Evolutionary conservation across 2,113 vertebrate genomes (phyloP).

Genomic region (Xenopus laevis): DNA sequence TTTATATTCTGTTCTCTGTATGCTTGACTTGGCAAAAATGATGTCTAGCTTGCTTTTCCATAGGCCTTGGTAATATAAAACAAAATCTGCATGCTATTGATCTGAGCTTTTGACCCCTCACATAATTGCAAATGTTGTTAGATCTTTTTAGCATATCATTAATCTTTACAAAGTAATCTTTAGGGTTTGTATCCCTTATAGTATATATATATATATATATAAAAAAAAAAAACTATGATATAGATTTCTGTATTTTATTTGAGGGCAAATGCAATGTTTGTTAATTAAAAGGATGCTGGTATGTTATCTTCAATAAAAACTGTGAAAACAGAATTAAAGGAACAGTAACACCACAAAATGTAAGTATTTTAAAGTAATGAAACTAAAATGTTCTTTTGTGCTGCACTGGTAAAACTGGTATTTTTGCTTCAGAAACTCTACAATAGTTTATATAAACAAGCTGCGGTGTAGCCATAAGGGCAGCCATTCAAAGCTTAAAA

Average conservation of each 20-base stretch:
- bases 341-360: too few species aligned
- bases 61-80: neutral
- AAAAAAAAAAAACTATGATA: neutral
- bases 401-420: too few species aligned
- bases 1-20: neutral
- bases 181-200: neutral
- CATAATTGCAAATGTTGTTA: slow-evolving; percentile 2
- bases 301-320: too few species aligned
- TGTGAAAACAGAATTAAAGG: too few species aligned
- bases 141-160: neutral
- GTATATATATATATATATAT: neutral
- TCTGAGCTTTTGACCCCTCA: neutral
- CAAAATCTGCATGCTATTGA: neutral
- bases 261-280: neutral
- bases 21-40: neutral
- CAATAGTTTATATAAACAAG: too few species aligned
- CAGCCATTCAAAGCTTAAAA: too few species aligned
- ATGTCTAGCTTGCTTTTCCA: neutral
- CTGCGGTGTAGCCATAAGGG: too few species aligned
- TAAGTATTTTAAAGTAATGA: too few species aligned
- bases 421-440: too few species aligned
- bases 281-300: neutral
- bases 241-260: neutral
- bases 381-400: too few species aligned
- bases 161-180: neutral